These are phyloP conservation scores for Falco cherrug DNA, from an alignment of 2,797 vertebrate species.

Conservation along the genomic window DNA sequence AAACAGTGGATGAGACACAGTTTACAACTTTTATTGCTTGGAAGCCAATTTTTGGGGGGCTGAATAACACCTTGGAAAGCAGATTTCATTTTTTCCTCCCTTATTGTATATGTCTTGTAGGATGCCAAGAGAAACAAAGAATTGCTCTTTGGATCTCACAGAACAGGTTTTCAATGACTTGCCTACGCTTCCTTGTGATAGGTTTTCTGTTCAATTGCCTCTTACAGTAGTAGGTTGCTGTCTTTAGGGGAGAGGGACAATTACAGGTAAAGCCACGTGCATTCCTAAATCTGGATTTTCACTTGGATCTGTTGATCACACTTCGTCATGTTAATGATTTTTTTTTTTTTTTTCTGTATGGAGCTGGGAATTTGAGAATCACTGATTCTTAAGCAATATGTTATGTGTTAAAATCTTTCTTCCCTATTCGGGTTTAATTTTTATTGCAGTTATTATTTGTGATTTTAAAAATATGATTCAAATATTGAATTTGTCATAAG, in stretches of 20 bases:
- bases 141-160: not conserved
- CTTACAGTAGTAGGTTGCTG: not conserved
- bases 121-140: not conserved
- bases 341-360: not conserved
- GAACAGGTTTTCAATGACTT: not conserved
- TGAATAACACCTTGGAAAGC: not conserved
- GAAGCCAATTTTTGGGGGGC: not conserved
- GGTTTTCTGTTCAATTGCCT: not conserved
- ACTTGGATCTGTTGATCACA: not conserved
- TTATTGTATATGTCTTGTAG: not conserved
- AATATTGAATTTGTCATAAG: not conserved
- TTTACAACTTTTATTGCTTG: not conserved
- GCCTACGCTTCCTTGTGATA: not conserved
- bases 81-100: not conserved
- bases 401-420: not conserved
- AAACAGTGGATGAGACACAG: not conserved
- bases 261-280: rapidly evolving
- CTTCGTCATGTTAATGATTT: not conserved
- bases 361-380: not conserved
- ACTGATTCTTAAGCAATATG: not conserved
- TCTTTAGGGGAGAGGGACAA: not conserved
- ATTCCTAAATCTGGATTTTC: not conserved
- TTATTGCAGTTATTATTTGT: not conserved
- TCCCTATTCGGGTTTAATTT: not conserved
- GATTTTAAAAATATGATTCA: not conserved